These are phyloP conservation scores for Pegoplata infirma DNA, from an alignment of 2,888 invertebrate genomes.

Conservation along the genomic window DNA sequence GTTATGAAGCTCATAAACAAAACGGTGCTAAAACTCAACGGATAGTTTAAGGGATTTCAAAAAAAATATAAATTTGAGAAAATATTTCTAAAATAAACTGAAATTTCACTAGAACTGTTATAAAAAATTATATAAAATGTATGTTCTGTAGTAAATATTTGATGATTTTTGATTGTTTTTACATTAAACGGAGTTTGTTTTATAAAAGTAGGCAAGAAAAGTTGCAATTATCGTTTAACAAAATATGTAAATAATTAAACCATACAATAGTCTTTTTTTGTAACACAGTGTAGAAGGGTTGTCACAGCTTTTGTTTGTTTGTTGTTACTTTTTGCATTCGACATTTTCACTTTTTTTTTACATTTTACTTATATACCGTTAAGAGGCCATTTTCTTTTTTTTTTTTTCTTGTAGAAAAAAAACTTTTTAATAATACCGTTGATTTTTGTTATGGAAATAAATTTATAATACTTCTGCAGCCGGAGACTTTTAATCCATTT, in stretches of 20 bases:
- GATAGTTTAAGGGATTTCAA: conserved; percentile 44
- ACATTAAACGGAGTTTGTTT: background rate
- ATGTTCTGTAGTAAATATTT: background rate
- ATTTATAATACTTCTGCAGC: conserved; percentile 44
- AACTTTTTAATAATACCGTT: conserved; percentile 18
- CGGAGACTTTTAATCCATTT: conserved; percentile 57
- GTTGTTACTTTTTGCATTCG: conserved; percentile 4
- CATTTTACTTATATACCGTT: conserved; percentile 44
- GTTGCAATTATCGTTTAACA: background rate
- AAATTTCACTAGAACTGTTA: conserved; percentile 25
- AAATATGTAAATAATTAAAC: background rate
- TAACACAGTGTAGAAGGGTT: background rate
- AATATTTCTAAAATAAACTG: conserved; percentile 8
- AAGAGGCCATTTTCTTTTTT: conserved; percentile 51
- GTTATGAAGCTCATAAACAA: conserved; percentile 37
- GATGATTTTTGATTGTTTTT: background rate
- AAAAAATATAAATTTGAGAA: conserved; percentile 49
- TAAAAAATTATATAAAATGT: background rate
- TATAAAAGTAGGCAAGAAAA: background rate
- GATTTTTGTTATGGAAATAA: conserved; percentile 35
- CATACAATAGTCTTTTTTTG: background rate
- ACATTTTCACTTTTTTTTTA: conserved; percentile 31
- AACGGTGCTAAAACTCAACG: conserved; percentile 59
- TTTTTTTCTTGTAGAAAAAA: conserved; percentile 9
- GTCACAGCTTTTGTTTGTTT: conserved; percentile 2